Conservation (phyloP, 2,888 invertebrate genomes). For the Zele albiditarsus region DNA sequence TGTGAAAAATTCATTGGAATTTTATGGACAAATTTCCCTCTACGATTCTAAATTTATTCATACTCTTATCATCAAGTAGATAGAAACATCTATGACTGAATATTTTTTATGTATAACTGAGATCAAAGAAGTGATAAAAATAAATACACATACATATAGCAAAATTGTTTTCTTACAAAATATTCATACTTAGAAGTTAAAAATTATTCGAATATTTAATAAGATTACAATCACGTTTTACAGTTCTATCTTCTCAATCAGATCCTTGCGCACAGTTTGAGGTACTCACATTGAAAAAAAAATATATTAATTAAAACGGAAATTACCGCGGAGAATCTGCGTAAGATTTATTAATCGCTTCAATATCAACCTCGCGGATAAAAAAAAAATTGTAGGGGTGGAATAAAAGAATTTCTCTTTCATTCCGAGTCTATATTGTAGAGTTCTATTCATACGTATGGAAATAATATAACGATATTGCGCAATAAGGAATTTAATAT, state of each 20-base stretch:
- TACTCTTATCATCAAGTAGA: neutral
- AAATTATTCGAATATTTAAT: too few species aligned
- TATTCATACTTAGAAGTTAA: too few species aligned
- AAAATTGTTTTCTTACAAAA: too few species aligned
- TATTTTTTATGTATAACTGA: neutral
- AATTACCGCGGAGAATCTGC: neutral
- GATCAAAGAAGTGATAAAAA: neutral
- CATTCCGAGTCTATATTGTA: neutral
- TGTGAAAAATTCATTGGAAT: slow-evolving; percentile 4
- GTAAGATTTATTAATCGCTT: neutral
- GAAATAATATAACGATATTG: neutral
- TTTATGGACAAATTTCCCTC: neutral
- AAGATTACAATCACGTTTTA: too few species aligned
- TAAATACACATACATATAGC: neutral
- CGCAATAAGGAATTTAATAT: neutral
- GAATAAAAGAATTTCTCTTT: neutral
- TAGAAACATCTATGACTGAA: neutral
- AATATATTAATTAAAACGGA: neutral
- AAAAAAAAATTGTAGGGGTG: neutral
- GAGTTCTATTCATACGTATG: neutral
- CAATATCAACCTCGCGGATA: neutral
- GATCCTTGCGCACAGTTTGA: neutral
- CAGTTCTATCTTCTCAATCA: neutral
- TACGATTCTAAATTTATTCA: slow-evolving; percentile 3
- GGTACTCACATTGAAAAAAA: neutral